Percentiles rank a stretch among this genome's conserved stretches.
phyloP scores from a whole-genome alignment of 2,113 vertebrate species.

The Aptenodytes forsteri region DNA sequence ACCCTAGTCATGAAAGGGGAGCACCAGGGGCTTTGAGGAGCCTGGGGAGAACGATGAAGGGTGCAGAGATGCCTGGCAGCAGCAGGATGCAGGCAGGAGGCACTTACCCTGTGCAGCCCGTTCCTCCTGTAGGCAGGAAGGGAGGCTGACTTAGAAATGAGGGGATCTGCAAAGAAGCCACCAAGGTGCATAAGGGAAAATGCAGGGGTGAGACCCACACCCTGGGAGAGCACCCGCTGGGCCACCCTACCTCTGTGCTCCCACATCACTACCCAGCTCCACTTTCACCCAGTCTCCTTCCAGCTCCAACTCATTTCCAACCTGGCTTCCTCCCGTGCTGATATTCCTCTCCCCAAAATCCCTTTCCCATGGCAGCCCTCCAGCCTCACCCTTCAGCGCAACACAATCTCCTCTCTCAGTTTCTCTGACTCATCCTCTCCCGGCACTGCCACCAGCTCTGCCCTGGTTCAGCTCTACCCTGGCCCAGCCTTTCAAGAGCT shows the following conservation, averaged over 20 bases:
- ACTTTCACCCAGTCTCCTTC: background rate
- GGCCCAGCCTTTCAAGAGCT: background rate
- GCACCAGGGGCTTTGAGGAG: background rate
- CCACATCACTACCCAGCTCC: background rate
- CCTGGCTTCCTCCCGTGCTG: background rate
- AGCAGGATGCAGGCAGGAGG: background rate
- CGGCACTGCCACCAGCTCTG: background rate
- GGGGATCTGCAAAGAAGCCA: slow-evolving; percentile 82
- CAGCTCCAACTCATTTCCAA: background rate
- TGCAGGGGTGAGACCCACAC: background rate
- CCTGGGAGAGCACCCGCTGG: background rate
- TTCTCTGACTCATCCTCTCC: background rate
- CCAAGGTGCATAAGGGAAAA: background rate
- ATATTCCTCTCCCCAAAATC: background rate
- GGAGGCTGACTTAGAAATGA: slow-evolving; percentile 92
- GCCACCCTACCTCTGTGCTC: background rate
- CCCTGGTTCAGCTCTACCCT: background rate
- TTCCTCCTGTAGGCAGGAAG: slow-evolving; percentile 95
- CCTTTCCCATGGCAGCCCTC: background rate
- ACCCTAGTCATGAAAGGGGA: background rate
- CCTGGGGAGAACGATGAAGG: background rate
- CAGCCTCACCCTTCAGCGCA: background rate
- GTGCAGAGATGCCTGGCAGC: background rate
- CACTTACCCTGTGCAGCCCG: slow-evolving; percentile 89
- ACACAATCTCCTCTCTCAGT: background rate